These are phyloP conservation scores for Stylophora pistillata DNA, from an alignment of 64 coral and sea anemone species.

Conservation along the genomic window DNA sequence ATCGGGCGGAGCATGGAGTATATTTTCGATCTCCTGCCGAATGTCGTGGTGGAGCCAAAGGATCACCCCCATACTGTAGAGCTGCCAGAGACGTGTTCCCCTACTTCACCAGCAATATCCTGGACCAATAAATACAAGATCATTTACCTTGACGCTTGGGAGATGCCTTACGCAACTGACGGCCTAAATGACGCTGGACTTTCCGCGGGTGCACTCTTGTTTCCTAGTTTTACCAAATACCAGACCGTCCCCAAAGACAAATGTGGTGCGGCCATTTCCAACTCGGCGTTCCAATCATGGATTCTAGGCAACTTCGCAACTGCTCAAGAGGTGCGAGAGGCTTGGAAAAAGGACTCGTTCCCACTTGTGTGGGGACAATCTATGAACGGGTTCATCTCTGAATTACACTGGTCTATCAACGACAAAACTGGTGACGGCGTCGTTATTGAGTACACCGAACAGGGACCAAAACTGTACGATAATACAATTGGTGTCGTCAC, in stretches of 20 bases:
- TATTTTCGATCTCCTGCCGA: neutral
- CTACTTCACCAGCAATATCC: neutral
- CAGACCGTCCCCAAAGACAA: neutral
- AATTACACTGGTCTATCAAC: neutral
- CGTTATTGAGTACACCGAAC: neutral
- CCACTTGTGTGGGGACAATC: neutral
- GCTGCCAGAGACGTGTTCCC: neutral
- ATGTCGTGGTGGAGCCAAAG: conserved; percentile 8
- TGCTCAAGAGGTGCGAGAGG: neutral
- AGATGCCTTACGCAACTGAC: neutral
- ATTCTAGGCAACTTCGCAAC: conserved; percentile 7
- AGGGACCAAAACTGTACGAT: neutral
- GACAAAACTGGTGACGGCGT: neutral
- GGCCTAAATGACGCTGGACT: conserved; percentile 12
- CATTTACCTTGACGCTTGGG: neutral
- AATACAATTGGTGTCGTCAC: neutral
- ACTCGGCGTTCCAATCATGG: neutral
- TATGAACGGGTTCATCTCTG: neutral
- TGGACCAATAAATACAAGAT: neutral
- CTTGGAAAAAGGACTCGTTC: neutral
- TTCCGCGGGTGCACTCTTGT: neutral
- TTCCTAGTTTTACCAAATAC: neutral
- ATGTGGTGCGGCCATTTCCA: neutral
- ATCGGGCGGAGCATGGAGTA: conserved; percentile 20
- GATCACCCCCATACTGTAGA: neutral